Evolutionary conservation across 2,113 vertebrate genomes (phyloP), one percentile per base, ranked within the genome.

Genomic region (Noturus placidus): DNA sequence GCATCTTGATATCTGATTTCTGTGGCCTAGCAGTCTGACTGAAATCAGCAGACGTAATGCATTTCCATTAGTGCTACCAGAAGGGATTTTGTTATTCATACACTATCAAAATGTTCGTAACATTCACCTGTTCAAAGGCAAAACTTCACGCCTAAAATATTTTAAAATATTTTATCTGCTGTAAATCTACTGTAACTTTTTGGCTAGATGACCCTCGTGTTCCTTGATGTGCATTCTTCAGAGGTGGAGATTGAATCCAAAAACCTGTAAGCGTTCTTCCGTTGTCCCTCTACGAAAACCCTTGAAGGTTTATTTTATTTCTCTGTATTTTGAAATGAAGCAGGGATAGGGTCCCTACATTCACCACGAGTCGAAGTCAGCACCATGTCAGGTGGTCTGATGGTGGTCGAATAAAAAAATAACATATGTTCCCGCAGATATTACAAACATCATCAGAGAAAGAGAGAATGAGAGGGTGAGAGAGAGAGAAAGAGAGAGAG

Each of bases 1-100:
- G 67, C 67, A 70, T 46, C 70, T 50, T 76, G 22, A 46, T 76
- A 76, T 50, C 46, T 76, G 72, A 50, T 76, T 76, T 76, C 72
- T 50, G 72, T 15, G 20, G 10, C 22, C 72, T 46, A 50, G 38
- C 1, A 6, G 72, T 76, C 72, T 76, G 70, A 74, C 46, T 76
- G 6, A 35, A 74, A 74, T 42, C 70, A 74, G 8, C 35, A 74
- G 20, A 4, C 1, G 35, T 76, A 50, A 46, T 1, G 22, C 5
- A 14, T 50, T 76, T 50, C 38, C 72, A 76, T 76, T 27, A 76
- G 72, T 5, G 11, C 20, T 46, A 22, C 27, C 22, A 27, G 72
- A 27, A 50, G 10, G 0, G 5, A 76, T 50, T 10, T 42, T 0
- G 1, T 35, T 14, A 5, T 14, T 50, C 42, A 15, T 76, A 50